These are phyloP conservation scores for Stenodema calcarata DNA, from an alignment of 2,888 invertebrate genomes.

Conservation along the genomic window DNA sequence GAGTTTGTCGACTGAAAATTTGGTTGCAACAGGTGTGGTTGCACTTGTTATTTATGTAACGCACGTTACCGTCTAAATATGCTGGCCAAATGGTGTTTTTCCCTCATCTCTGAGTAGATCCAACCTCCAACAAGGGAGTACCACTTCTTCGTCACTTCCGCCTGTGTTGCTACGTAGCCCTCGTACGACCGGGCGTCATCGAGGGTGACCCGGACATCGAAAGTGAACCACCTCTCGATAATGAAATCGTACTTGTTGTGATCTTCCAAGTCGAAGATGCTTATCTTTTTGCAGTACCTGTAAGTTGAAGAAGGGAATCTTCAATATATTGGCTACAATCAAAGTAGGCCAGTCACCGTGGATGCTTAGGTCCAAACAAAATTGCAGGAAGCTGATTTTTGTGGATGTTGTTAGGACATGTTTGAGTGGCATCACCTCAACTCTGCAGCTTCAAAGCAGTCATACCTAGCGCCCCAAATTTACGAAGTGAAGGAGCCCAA, in stretches of 20 bases:
- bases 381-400: no score
- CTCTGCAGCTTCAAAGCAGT: no score
- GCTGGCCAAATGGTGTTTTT: background rate
- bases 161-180: background rate
- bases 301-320: background rate
- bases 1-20: background rate
- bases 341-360: no score
- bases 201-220: background rate
- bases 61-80: background rate
- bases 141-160: background rate
- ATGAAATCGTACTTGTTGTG: background rate
- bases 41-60: background rate
- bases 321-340: no score
- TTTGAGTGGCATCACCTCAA: no score
- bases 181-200: background rate
- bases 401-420: no score
- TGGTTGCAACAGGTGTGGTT: background rate
- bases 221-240: background rate
- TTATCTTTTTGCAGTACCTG: background rate
- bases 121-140: background rate
- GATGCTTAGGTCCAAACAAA: no score
- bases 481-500: no score
- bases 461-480: no score
- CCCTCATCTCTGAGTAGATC: background rate
- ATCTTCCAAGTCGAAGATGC: background rate